These are phyloP conservation scores for Noctilio leporinus DNA, from an alignment of 2,113 vertebrate species.

Conservation along the genomic window DNA sequence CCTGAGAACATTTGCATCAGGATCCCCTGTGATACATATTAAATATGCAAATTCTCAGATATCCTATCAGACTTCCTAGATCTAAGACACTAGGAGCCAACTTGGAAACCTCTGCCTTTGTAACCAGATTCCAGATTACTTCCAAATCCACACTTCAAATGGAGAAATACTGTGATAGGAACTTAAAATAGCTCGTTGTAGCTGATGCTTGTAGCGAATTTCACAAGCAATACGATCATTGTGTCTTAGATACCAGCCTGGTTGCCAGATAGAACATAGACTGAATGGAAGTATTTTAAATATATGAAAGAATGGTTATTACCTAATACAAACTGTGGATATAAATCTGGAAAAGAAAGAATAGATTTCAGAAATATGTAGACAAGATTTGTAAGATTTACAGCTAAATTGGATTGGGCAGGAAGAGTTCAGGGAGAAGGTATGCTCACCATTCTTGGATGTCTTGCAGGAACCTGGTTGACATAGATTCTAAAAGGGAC, in stretches of 20 bases:
- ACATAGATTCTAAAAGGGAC: background rate
- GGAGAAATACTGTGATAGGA: background rate
- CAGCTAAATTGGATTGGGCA: background rate
- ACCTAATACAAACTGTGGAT: background rate
- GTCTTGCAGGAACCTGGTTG: background rate
- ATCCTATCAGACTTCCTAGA: background rate
- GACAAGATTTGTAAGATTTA: background rate
- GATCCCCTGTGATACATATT: background rate
- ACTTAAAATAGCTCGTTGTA: background rate
- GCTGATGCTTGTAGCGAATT: background rate
- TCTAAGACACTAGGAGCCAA: background rate
- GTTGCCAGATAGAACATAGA: background rate
- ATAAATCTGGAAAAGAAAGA: background rate
- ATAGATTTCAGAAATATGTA: background rate
- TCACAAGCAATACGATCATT: background rate
- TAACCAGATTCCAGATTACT: background rate
- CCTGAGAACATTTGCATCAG: background rate
- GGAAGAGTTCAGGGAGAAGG: background rate
- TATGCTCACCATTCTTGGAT: background rate
- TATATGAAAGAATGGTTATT: background rate
- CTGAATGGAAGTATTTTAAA: background rate
- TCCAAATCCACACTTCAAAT: background rate
- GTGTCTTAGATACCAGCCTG: background rate
- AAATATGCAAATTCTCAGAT: background rate
- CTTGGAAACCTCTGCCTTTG: background rate